These are phyloP conservation scores for Microctenopoma stevenorrisi DNA, from an alignment of 2,797 vertebrate species.

Conservation along the genomic window DNA sequence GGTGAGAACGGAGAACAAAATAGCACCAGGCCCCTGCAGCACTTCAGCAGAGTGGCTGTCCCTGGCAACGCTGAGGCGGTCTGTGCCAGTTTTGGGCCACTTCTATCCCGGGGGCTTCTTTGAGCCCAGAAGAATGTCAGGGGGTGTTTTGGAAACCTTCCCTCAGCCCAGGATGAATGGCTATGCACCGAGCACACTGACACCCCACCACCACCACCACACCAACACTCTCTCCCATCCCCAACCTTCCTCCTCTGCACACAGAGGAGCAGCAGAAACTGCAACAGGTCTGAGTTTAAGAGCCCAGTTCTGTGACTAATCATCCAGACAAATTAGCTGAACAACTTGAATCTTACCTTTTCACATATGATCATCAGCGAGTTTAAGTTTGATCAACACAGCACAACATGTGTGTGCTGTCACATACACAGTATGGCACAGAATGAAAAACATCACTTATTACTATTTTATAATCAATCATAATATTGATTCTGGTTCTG, in stretches of 20 bases:
- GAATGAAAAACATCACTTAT: no score
- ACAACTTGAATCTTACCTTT: background rate
- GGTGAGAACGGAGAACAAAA: constrained; percentile 78
- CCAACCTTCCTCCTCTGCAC: constrained; percentile 36
- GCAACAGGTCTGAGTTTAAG: constrained; percentile 26
- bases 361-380: no score
- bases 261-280: constrained; percentile 41
- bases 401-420: no score
- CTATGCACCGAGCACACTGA: constrained; percentile 61
- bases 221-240: constrained; percentile 31
- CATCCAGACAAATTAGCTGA: background rate
- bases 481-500: no score
- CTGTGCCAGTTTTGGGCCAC: constrained; percentile 83
- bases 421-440: no score
- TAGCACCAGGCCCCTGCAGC: constrained; percentile 71
- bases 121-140: constrained; percentile 82
- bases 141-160: constrained; percentile 76
- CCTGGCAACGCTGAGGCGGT: constrained; percentile 78
- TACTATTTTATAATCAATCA: no score
- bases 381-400: no score
- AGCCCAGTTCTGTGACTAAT: constrained; percentile 4
- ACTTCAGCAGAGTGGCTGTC: constrained; percentile 76
- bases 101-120: constrained; percentile 79
- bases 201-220: constrained; percentile 35
- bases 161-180: constrained; percentile 79